Percentiles rank a stretch among this genome's conserved stretches.
phyloP scores from a whole-genome alignment of 2,797 vertebrate species.

The Sebastes kiyomatsui region DNA sequence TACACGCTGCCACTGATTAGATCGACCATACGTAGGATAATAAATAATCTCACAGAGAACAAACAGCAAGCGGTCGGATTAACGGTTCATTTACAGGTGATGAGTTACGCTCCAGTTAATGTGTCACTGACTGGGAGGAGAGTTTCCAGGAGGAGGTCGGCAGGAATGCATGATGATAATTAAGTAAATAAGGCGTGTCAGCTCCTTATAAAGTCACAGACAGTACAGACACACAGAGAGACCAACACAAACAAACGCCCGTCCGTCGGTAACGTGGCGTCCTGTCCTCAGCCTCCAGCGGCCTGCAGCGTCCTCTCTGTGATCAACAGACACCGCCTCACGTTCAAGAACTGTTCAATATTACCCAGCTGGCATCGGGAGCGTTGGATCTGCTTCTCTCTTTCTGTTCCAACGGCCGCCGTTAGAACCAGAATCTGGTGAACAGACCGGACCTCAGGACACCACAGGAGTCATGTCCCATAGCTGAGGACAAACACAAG shows the following conservation, averaged over 20 bases:
- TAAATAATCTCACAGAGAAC: slow-evolving; percentile 51
- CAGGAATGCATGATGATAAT: slow-evolving; percentile 46
- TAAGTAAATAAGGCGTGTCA: slow-evolving; percentile 7
- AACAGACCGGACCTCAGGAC: slow-evolving; percentile 83
- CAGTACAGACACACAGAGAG: not conserved
- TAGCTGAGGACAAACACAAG: slow-evolving; percentile 79
- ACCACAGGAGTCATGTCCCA: slow-evolving; percentile 99
- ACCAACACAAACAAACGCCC: slow-evolving; percentile 26
- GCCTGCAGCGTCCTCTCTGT: slow-evolving; percentile 22
- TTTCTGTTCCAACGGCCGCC: not conserved
- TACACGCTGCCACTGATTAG: slow-evolving; percentile 14
- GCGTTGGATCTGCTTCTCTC: not conserved
- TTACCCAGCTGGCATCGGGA: slow-evolving; percentile 38
- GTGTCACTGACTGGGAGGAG: not conserved
- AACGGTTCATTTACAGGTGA: not conserved
- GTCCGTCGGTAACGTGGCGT: slow-evolving; percentile 4
- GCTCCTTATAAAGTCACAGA: slow-evolving; percentile 2
- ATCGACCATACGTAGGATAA: slow-evolving; percentile 45
- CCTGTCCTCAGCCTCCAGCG: slow-evolving; percentile 25
- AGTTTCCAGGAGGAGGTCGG: slow-evolving; percentile 26
- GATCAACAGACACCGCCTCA: slow-evolving; percentile 12
- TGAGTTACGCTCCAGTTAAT: not conserved
- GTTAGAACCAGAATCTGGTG: not conserved
- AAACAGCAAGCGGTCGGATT: slow-evolving; percentile 1
- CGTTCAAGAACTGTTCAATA: slow-evolving; percentile 45